Evolutionary conservation across 2,113 vertebrate species (phyloP).

Genomic region (Zapus hudsonius): DNA sequence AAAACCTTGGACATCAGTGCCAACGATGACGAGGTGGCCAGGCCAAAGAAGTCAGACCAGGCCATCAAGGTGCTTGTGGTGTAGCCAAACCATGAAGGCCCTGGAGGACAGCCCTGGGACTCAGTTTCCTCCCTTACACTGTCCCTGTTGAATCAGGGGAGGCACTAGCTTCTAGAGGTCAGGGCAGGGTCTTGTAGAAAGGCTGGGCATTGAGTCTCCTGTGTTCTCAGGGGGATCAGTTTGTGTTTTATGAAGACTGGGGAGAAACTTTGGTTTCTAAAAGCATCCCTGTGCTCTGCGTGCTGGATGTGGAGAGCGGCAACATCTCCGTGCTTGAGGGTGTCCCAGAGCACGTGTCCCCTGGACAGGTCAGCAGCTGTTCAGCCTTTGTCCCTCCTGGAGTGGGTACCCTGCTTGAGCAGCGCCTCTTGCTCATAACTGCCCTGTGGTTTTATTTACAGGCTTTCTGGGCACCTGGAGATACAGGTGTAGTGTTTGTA

Average conservation of each 20-base stretch:
- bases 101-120: neutral
- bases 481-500: slow-evolving; percentile 92
- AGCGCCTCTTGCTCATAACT: neutral
- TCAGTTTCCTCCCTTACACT: neutral
- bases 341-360: slow-evolving; percentile 92
- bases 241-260: slow-evolving; percentile 94
- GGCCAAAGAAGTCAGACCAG: slow-evolving; percentile 80
- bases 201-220: slow-evolving; percentile 42
- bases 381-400: neutral
- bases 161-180: neutral
- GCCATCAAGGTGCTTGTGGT: slow-evolving; percentile 83
- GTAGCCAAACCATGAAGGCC: neutral
- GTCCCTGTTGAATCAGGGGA: neutral
- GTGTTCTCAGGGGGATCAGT: slow-evolving; percentile 89
- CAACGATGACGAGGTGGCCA: slow-evolving; percentile 83
- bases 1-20: slow-evolving; percentile 77
- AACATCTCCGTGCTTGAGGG: slow-evolving; percentile 93
- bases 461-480: slow-evolving; percentile 96
- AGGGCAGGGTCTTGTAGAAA: neutral
- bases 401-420: neutral
- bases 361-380: slow-evolving; percentile 91
- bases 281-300: slow-evolving; percentile 90
- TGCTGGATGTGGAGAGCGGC: slow-evolving; percentile 91
- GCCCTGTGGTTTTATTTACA: slow-evolving; percentile 68
- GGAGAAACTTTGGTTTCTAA: slow-evolving; percentile 90